Percentiles rank a stretch among this genome's conserved stretches.
Conservation (phyloP, 2,113 vertebrate species). For the Prolemur simus region DNA sequence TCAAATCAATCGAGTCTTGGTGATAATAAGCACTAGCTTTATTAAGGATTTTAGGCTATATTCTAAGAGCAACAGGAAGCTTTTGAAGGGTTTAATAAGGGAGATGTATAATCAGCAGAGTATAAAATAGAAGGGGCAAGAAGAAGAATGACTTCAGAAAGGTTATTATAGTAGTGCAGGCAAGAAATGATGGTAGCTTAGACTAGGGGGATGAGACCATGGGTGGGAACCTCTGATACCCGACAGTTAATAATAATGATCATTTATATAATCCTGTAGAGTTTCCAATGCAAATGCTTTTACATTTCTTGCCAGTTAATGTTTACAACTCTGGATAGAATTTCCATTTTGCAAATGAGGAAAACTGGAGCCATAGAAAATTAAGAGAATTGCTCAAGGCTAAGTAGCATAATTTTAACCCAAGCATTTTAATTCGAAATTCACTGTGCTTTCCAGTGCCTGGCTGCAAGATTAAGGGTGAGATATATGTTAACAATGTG, state of each 20-base stretch:
- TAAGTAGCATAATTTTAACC: slow-evolving; percentile 26
- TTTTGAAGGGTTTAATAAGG: not conserved
- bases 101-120: not conserved
- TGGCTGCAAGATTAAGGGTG: not conserved
- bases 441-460: slow-evolving; percentile 18
- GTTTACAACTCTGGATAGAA: slow-evolving; percentile 30
- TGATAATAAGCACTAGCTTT: not conserved
- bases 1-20: not conserved
- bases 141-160: not conserved
- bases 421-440: slow-evolving; percentile 36
- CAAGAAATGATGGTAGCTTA: not conserved
- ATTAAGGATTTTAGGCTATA: not conserved
- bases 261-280: not conserved
- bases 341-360: slow-evolving; percentile 42
- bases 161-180: no score
- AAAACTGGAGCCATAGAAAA: not conserved
- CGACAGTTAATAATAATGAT: not conserved
- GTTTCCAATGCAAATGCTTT: not conserved
- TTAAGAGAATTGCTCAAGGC: slow-evolving; percentile 24
- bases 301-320: slow-evolving; percentile 23
- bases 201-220: not conserved
- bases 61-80: not conserved
- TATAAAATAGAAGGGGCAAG: not conserved
- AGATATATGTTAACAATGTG: not conserved
- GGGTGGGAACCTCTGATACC: not conserved